A percentile compares a stretch with the other conserved stretches of the same genome.
These are phyloP conservation scores for Papilio polytes DNA, from an alignment of 1,140 invertebrate genomes.

Conservation along the genomic window DNA sequence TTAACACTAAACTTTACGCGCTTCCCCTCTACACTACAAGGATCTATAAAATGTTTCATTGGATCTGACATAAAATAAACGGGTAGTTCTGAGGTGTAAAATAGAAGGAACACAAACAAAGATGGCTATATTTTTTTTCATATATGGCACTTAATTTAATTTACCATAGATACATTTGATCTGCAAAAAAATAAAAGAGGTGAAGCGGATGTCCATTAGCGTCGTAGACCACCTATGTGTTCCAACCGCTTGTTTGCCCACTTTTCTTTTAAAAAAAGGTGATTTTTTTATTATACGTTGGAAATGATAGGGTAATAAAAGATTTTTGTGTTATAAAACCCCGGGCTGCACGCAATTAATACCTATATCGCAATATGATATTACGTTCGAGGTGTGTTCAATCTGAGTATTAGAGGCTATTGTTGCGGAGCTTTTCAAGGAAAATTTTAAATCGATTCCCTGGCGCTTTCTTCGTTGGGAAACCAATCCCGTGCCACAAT, in stretches of 20 bases:
- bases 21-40: conserved; percentile 36
- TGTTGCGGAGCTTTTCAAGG: conserved; percentile 72
- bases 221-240: too few relatives aligned
- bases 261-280: too few relatives aligned
- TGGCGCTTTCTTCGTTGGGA: conserved; percentile 71
- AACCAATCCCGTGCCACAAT: conserved; percentile 79
- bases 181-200: neutral
- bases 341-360: conserved; percentile 52
- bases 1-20: conserved; percentile 65
- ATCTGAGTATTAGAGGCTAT: conserved; percentile 70
- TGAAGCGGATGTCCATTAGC: too few relatives aligned
- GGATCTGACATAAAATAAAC: conserved; percentile 20
- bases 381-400: conserved; percentile 59
- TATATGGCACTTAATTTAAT: neutral
- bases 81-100: neutral
- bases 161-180: neutral
- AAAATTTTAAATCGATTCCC: conserved; percentile 81
- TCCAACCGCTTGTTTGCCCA: too few relatives aligned
- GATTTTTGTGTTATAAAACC: neutral
- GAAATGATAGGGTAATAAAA: too few relatives aligned
- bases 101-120: conserved; percentile 1
- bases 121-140: neutral
- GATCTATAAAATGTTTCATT: conserved; percentile 34
- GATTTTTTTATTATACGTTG: too few relatives aligned
- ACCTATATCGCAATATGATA: conserved; percentile 47